phyloP scores from a whole-genome alignment of 2,888 invertebrate species.

The Dione juno region DNA sequence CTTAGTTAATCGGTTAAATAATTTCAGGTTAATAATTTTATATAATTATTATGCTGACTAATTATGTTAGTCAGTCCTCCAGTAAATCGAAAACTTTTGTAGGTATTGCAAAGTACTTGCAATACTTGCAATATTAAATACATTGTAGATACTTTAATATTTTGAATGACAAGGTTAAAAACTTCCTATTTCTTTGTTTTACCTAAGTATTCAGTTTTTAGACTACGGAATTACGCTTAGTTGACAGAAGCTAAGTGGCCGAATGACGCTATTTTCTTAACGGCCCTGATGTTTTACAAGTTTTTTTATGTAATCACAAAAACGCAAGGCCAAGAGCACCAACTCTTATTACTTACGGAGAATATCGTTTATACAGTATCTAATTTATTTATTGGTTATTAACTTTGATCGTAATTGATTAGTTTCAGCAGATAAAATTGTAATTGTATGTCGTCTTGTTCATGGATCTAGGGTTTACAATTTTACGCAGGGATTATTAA shows the following conservation, averaged over 20 bases:
- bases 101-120: too few relatives aligned
- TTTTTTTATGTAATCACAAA: constrained; percentile 55
- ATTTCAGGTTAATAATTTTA: background rate
- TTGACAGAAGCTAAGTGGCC: constrained; percentile 76
- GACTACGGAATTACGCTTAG: constrained; percentile 77
- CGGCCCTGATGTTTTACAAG: constrained; percentile 62
- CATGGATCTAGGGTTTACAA: background rate
- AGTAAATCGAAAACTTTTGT: background rate
- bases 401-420: constrained; percentile 40
- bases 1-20: background rate
- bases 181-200: constrained; percentile 76
- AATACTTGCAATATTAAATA: background rate
- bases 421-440: constrained; percentile 6
- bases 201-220: constrained; percentile 62
- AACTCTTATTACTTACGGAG: constrained; percentile 52
- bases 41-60: too few relatives aligned
- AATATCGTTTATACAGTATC: constrained; percentile 45
- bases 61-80: background rate
- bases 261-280: constrained; percentile 68
- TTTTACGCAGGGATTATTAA: background rate
- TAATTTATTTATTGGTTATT: constrained; percentile 46
- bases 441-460: background rate
- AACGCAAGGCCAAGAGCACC: constrained; percentile 62
- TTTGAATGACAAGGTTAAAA: constrained; percentile 61
- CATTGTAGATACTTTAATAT: constrained; percentile 20